A percentile compares a stretch with the other conserved stretches of the same genome.
Conservation (phyloP, 2,113 vertebrate genomes). For the Neopipo cinnamomea region DNA sequence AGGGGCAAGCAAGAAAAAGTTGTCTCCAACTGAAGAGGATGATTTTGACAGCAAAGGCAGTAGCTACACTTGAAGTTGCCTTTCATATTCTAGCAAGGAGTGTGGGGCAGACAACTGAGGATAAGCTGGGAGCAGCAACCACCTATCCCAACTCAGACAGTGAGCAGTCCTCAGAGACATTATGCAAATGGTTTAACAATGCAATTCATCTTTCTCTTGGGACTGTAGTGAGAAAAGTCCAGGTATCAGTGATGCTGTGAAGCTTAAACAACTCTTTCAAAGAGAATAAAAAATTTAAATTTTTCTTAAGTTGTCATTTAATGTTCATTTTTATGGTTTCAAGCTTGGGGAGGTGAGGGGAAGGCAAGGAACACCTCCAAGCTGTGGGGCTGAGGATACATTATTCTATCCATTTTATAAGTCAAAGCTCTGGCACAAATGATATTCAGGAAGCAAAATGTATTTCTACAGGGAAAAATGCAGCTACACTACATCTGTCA, state of each 20-base stretch:
- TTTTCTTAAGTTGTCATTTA: not conserved
- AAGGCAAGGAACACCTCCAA: not conserved
- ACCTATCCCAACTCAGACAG: not conserved
- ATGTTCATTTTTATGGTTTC: not conserved
- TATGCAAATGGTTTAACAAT: not conserved
- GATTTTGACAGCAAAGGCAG: not conserved
- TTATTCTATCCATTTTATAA: not conserved
- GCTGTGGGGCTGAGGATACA: not conserved
- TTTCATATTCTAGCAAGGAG: not conserved
- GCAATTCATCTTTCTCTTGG: not conserved
- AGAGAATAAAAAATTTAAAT: not conserved
- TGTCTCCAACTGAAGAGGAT: not conserved
- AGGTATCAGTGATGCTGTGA: not conserved
- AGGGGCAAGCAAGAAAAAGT: not conserved
- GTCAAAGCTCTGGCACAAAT: not conserved
- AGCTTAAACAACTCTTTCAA: not conserved
- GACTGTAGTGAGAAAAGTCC: not conserved
- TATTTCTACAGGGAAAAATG: not conserved
- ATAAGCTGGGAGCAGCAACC: not conserved
- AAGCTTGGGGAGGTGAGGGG: not conserved
- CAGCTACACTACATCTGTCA: not conserved
- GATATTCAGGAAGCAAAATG: not conserved
- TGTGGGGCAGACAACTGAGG: rapidly evolving
- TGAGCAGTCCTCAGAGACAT: not conserved
- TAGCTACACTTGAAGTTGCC: not conserved